These are phyloP conservation scores for Lymantria monacha DNA, from an alignment of 2,888 invertebrate species.

Conservation along the genomic window DNA sequence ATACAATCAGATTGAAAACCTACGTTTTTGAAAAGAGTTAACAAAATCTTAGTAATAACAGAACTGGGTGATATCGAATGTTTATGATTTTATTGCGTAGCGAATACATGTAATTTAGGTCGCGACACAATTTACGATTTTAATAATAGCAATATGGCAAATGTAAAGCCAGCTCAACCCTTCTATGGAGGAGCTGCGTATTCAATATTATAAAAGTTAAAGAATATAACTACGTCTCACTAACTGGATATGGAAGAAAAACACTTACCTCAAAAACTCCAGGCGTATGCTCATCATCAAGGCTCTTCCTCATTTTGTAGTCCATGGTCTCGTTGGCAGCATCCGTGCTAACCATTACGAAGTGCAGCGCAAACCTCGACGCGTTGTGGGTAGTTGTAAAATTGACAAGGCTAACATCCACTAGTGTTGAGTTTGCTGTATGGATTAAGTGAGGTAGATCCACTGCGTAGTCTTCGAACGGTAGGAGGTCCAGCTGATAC, in stretches of 20 bases:
- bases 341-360: slow-evolving; percentile 78
- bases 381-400: slow-evolving; percentile 73
- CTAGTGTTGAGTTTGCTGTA: slow-evolving; percentile 84
- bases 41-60: no score
- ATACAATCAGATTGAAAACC: no score
- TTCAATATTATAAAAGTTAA: no score
- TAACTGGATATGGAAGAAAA: background rate
- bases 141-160: no score
- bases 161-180: no score
- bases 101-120: no score
- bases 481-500: slow-evolving; percentile 77
- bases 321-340: slow-evolving; percentile 53
- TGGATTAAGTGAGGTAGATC: slow-evolving; percentile 85
- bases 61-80: no score
- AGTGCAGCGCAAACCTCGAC: slow-evolving; percentile 83
- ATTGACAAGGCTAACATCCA: slow-evolving; percentile 83
- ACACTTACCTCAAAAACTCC: slow-evolving; percentile 85
- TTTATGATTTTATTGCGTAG: no score
- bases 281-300: slow-evolving; percentile 89
- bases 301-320: slow-evolving; percentile 73
- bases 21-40: no score
- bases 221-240: no score
- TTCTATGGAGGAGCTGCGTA: no score
- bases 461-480: slow-evolving; percentile 70
- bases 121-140: no score